A percentile compares a stretch with the other conserved stretches of the same genome.
These are phyloP conservation scores for Perizoma affinitatum DNA, from an alignment of 2,888 invertebrate species.

Conservation along the genomic window DNA sequence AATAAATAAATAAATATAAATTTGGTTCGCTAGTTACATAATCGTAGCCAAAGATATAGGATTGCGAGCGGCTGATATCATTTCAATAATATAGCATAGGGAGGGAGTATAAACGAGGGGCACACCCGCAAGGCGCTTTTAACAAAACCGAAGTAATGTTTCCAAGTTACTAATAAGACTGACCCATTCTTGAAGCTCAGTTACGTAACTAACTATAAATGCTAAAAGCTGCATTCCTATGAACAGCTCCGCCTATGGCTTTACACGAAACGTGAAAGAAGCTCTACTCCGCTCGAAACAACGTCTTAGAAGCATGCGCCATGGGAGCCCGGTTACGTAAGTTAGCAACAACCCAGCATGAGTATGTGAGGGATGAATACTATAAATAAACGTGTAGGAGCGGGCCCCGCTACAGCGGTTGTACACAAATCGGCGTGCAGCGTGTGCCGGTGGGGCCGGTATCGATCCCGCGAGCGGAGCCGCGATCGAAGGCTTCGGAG, in stretches of 20 bases:
- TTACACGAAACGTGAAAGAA: slow-evolving; percentile 5
- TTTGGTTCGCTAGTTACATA: slow-evolving; percentile 16
- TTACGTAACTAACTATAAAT: slow-evolving; percentile 9
- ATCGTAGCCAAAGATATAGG: slow-evolving; percentile 3
- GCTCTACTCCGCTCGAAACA: slow-evolving; percentile 7
- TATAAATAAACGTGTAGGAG: slow-evolving; percentile 47
- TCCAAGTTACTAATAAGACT: background rate
- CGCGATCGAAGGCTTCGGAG: slow-evolving; percentile 34
- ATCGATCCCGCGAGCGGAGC: slow-evolving; percentile 52
- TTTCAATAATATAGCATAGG: background rate
- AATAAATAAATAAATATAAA: too few species aligned
- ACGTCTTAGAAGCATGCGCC: slow-evolving; percentile 24
- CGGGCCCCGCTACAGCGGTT: slow-evolving; percentile 37
- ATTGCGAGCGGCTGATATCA: background rate
- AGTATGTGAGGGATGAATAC: slow-evolving; percentile 45
- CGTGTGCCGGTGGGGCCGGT: slow-evolving; percentile 50
- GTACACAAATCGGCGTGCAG: slow-evolving; percentile 59
- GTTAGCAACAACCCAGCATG: slow-evolving; percentile 21
- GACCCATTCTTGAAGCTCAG: slow-evolving; percentile 1
- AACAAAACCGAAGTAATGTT: slow-evolving; percentile 3
- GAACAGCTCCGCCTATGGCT: slow-evolving; percentile 2
- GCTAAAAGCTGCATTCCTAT: slow-evolving; percentile 10
- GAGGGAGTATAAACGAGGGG: background rate
- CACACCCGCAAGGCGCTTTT: background rate
- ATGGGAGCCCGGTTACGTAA: slow-evolving; percentile 30